Conservation (phyloP, 2,113 vertebrate species). For the Dipodomys ordii region DNA sequence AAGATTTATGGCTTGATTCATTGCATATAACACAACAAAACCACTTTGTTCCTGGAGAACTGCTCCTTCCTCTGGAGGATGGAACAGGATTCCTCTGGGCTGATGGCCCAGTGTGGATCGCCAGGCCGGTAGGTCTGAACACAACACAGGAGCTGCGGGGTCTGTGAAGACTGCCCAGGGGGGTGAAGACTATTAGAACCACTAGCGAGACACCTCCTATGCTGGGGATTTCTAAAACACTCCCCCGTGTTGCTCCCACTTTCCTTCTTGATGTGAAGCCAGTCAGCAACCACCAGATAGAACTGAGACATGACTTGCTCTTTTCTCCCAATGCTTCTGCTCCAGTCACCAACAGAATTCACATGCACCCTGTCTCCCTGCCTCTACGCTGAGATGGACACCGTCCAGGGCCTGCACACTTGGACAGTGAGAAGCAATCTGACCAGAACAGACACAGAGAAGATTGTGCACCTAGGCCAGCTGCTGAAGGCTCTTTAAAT, state of each 20-base stretch:
- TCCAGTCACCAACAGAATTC: fast-evolving
- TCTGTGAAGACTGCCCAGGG: not conserved
- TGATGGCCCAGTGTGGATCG: not conserved
- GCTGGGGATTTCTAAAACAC: too few relatives aligned
- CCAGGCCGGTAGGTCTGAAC: fast-evolving
- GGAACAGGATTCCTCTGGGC: not conserved
- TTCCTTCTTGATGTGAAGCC: not conserved
- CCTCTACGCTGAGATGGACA: fast-evolving
- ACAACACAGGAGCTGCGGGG: not conserved
- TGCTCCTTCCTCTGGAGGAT: too few relatives aligned
- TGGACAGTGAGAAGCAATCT: not conserved
- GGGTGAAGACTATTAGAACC: not conserved
- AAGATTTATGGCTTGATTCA: not conserved
- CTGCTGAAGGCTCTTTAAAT: not conserved
- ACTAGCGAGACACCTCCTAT: not conserved
- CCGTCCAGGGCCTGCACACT: not conserved
- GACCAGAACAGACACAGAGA: conserved; percentile 7
- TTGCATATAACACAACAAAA: not conserved
- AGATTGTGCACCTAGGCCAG: not conserved
- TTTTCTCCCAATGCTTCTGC: not conserved
- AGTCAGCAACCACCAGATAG: not conserved
- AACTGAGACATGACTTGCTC: not conserved
- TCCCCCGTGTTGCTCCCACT: fast-evolving
- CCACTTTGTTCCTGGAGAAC: not conserved
- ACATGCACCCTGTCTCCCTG: not conserved